Base-by-base conservation (phyloP, 2,797 vertebrate genomes). In the Gadopsis bispinosus region DNA sequence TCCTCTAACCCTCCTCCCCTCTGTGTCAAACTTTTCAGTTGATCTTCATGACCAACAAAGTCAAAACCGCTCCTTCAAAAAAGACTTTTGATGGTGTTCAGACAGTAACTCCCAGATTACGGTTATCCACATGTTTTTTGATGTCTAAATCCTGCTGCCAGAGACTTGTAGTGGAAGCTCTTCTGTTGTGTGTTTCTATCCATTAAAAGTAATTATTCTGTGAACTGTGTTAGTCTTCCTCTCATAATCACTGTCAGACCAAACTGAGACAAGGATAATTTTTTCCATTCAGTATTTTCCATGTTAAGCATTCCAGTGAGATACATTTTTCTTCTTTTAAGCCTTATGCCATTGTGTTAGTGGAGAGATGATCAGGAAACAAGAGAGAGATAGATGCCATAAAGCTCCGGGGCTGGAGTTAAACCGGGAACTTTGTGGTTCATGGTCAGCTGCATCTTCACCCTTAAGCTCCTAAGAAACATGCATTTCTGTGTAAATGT, bases 151-250 rank as follows among this genome's bases (percentile, higher is more conserved):
- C 79, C 60, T 65, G 79, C 77, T 87, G 58, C 77, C 63, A 65
- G 59, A 74, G 61, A 73, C 77, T 69, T 81, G 72, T 53, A 73
- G 55, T 78, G 77, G 77, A 79, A 78, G 80, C 55, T 67, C 33
- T 31, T 72, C 58, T 67, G 71, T 75, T 65, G 17, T 71, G 43
- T 41, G 54, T 87, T 77, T 89, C 80, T 66, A 71, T 89, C 77
- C 62, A 94, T 92, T 94, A 94, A 95, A 95, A 90, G 72, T 39
- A 93, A 89, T 67, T 88, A 37, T 76, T 86, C 71, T 60, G 64
- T 83, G 60, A 79, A 31, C 37, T 77, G 53, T 83, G 69, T 81
- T 77, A 79, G 48, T 71, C 45, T 69, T 69, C n/a, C 48, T 70
- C 5, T 60, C 6, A 16, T 76, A 22, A 76, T 87, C 33, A 64